Evolutionary conservation across 1,140 invertebrate species (phyloP).

Genomic region (Calycopis cecrops): DNA sequence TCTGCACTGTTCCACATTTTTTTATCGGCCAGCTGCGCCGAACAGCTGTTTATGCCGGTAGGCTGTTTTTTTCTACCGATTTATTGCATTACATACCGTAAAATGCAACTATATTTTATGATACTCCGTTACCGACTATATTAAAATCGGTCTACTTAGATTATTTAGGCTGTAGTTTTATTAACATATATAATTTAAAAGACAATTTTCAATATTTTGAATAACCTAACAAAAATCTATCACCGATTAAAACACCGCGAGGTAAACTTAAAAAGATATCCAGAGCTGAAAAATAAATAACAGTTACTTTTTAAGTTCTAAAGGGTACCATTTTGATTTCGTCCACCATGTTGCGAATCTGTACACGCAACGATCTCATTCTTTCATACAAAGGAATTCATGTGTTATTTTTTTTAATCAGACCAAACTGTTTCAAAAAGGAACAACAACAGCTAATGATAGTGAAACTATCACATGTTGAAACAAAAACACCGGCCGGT

Average conservation of each 20-base stretch:
- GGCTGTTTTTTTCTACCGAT: slow-evolving; percentile 20
- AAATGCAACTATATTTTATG: slow-evolving; percentile 36
- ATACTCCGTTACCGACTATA: neutral
- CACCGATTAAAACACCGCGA: too few relatives aligned
- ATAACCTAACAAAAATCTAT: too few relatives aligned
- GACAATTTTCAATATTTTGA: too few relatives aligned
- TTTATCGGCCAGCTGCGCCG: slow-evolving; percentile 63
- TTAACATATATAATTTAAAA: too few relatives aligned
- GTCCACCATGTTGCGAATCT: slow-evolving; percentile 71
- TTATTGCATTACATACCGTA: slow-evolving; percentile 21
- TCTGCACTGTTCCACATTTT: slow-evolving; percentile 64
- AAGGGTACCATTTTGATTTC: slow-evolving; percentile 71
- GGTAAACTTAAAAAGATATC: too few relatives aligned
- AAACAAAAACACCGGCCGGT: slow-evolving; percentile 70
- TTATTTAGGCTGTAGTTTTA: too few relatives aligned
- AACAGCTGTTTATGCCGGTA: slow-evolving; percentile 70
- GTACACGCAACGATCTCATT: slow-evolving; percentile 61
- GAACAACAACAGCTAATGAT: slow-evolving; percentile 8
- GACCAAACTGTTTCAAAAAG: neutral
- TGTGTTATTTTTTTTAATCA: neutral
- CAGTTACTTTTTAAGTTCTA: slow-evolving; percentile 19
- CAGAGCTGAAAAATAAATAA: neutral
- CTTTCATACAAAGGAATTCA: slow-evolving; percentile 8
- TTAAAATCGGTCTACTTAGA: too few relatives aligned
- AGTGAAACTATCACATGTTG: slow-evolving; percentile 43